phyloP scores from a whole-genome alignment of 2,113 vertebrate genomes.

The Talpa occidentalis region DNA sequence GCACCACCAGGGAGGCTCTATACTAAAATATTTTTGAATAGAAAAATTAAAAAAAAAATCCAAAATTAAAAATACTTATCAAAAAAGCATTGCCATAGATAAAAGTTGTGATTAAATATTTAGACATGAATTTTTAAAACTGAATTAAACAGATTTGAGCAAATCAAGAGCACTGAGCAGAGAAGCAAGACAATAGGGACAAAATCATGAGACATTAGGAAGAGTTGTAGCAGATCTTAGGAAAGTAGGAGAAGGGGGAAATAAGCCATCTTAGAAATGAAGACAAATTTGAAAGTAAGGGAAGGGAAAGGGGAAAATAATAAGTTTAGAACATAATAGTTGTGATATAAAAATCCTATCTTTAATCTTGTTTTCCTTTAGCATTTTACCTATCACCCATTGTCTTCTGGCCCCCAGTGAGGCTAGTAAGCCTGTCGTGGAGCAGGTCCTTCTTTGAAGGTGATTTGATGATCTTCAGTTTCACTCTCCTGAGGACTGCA shows the following conservation, averaged over 20 bases:
- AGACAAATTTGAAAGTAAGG: neutral
- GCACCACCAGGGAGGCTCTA: no score
- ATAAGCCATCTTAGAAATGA: constrained; percentile 1
- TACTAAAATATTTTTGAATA: neutral
- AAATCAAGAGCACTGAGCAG: constrained; percentile 1
- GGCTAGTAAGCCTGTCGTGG: neutral
- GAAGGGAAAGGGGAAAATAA: neutral
- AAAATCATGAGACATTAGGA: neutral
- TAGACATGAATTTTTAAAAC: neutral
- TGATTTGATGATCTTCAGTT: constrained; percentile 7
- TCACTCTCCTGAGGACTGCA: neutral
- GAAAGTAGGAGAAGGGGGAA: constrained; percentile 8
- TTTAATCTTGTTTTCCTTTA: neutral
- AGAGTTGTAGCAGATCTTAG: neutral
- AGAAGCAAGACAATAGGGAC: neutral
- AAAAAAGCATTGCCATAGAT: neutral
- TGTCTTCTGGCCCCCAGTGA: neutral
- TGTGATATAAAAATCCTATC: neutral
- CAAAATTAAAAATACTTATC: neutral
- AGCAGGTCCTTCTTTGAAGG: neutral
- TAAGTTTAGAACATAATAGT: neutral
- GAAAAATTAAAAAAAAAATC: neutral
- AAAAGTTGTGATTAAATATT: constrained; percentile 20
- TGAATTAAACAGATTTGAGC: neutral
- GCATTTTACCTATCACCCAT: neutral